Conservation (phyloP, 2,797 vertebrate species). For the Argya squamiceps region DNA sequence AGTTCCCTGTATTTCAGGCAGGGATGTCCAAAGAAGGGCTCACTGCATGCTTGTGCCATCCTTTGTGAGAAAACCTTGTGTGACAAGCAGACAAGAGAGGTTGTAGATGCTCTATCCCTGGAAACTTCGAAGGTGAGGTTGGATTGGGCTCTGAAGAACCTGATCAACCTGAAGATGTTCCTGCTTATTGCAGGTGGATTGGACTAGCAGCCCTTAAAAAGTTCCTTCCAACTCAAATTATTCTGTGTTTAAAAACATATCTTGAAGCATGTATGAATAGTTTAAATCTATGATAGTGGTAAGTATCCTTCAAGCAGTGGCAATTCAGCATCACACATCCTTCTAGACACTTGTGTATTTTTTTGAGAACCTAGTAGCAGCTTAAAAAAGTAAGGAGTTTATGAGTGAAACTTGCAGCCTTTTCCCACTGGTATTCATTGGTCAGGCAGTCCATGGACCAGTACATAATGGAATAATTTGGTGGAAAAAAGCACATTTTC, state of each 20-base stretch:
- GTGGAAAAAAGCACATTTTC: background rate
- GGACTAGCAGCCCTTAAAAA: background rate
- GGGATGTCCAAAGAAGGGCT: background rate
- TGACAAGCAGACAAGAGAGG: background rate
- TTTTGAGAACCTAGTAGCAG: background rate
- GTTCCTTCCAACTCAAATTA: background rate
- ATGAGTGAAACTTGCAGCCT: background rate
- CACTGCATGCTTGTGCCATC: background rate
- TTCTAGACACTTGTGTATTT: background rate
- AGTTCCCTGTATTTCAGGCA: background rate
- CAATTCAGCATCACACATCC: background rate
- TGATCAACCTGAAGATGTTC: background rate
- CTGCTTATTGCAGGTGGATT: background rate
- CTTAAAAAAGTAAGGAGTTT: background rate
- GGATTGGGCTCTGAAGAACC: background rate
- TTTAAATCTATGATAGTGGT: background rate
- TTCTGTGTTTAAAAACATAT: background rate
- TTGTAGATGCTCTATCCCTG: background rate
- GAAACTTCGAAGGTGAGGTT: background rate
- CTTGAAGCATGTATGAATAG: background rate
- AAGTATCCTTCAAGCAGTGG: background rate
- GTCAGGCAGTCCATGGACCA: background rate
- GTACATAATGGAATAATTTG: background rate
- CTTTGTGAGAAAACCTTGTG: background rate
- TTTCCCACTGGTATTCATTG: background rate